These are phyloP conservation scores for Radopholus similis DNA, from an alignment of 1,140 invertebrate genomes.

Conservation along the genomic window DNA sequence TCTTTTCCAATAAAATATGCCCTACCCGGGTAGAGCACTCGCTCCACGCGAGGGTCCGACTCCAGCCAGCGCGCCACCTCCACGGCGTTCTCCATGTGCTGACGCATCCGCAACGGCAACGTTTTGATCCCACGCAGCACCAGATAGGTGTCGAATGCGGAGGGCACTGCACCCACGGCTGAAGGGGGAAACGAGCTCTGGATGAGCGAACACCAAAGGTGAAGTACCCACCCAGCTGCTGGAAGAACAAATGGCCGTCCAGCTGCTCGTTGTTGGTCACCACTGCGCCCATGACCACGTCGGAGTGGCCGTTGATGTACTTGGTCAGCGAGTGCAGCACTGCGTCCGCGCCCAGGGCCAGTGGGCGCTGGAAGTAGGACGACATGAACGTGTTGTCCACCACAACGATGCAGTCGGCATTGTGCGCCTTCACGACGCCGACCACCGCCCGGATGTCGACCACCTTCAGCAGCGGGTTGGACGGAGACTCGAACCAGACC, in stretches of 20 bases:
- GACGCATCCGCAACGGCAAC: constrained; percentile 81
- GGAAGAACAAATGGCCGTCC: constrained; percentile 32
- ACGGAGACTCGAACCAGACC: constrained; percentile 93
- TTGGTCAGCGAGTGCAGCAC: constrained; percentile 90
- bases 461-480: constrained; percentile 90
- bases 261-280: constrained; percentile 38
- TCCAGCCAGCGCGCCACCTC: constrained; percentile 72
- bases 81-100: constrained; percentile 76
- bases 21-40: constrained; percentile 71
- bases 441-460: constrained; percentile 78
- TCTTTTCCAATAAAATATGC: constrained; percentile 74
- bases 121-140: constrained; percentile 93
- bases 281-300: constrained; percentile 84
- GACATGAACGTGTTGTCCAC: constrained; percentile 80
- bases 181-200: neutral
- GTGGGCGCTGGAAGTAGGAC: constrained; percentile 65
- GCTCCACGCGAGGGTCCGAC: constrained; percentile 72
- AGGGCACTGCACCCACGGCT: constrained; percentile 79
- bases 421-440: constrained; percentile 66
- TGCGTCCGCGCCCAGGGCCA: constrained; percentile 85
- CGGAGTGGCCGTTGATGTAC: constrained; percentile 96
- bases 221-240: constrained; percentile 17
- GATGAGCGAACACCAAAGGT: neutral
- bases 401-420: constrained; percentile 71
- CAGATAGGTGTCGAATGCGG: constrained; percentile 90